phyloP scores from a whole-genome alignment of 2,113 vertebrate species.

The Hippolais icterina region DNA sequence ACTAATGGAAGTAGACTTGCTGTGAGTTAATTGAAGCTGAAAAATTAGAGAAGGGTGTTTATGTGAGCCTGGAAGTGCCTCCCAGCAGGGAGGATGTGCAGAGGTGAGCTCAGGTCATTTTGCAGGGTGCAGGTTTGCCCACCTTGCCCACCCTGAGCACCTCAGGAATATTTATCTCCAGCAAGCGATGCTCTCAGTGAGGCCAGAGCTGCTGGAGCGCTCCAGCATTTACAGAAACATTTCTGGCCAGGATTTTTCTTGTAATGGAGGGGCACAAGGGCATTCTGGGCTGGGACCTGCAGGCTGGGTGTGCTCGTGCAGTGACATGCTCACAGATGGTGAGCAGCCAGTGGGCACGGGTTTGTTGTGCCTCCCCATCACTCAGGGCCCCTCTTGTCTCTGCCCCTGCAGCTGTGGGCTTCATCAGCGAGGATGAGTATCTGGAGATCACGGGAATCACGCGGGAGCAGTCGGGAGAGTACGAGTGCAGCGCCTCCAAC shows the following conservation, averaged over 20 bases:
- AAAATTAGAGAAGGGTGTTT: not conserved
- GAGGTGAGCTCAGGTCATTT: not conserved
- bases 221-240: no score
- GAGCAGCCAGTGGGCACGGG: no score
- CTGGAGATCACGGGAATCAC: slow-evolving; percentile 92
- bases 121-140: not conserved
- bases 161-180: not conserved
- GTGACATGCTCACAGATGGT: fast-evolving
- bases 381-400: not conserved
- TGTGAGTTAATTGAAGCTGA: not conserved
- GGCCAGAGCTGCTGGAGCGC: not conserved
- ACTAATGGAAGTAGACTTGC: not conserved
- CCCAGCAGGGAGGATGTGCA: not conserved
- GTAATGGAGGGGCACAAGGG: fast-evolving
- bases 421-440: slow-evolving; percentile 90
- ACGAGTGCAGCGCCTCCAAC: slow-evolving; percentile 92
- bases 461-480: slow-evolving; percentile 87
- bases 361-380: fast-evolving
- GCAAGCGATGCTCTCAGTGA: not conserved
- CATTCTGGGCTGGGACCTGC: fast-evolving
- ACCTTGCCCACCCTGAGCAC: fast-evolving
- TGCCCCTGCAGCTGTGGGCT: slow-evolving; percentile 76
- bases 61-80: fast-evolving
- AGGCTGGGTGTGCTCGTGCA: not conserved
- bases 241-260: not conserved